Conservation (phyloP, 2,797 vertebrate species). For the Ctenosaura bakeri region DNA sequence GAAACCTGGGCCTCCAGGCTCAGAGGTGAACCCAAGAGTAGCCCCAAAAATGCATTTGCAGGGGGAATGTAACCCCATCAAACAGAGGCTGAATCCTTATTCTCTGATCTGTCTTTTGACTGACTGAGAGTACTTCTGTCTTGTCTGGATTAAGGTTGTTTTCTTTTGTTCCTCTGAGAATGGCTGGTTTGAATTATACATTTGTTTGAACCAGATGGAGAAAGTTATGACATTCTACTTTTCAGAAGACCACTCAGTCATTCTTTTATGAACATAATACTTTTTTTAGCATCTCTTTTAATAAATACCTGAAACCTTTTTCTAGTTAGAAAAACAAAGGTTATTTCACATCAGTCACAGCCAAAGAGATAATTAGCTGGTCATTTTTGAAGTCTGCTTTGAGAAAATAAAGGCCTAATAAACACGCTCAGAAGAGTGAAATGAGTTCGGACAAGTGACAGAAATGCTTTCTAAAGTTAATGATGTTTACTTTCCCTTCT, state of each 20-base stretch:
- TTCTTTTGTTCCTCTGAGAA: neutral
- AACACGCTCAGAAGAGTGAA: conserved; percentile 77
- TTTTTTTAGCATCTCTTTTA: conserved; percentile 22
- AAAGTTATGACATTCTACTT: neutral
- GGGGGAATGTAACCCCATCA: too few species aligned
- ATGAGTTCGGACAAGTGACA: conserved; percentile 86
- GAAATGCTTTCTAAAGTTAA: conserved; percentile 88
- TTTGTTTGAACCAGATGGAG: conserved; percentile 10
- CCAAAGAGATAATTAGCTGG: conserved; percentile 49
- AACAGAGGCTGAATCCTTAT: too few species aligned
- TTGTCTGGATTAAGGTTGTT: too few species aligned
- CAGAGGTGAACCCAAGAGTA: too few species aligned
- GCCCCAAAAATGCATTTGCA: too few species aligned
- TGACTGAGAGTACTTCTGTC: too few species aligned
- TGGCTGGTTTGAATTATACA: neutral
- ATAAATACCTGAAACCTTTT: conserved; percentile 29
- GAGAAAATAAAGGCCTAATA: conserved; percentile 79
- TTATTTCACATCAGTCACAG: conserved; percentile 52
- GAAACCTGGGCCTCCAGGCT: too few species aligned
- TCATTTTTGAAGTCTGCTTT: conserved; percentile 63
- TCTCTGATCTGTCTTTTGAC: too few species aligned
- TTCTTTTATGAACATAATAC: neutral
- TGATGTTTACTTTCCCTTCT: conserved; percentile 86
- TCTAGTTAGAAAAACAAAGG: conserved; percentile 45
- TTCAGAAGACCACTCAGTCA: neutral